Conservation (phyloP, 2,888 invertebrate species). For the Acleris cristana region DNA sequence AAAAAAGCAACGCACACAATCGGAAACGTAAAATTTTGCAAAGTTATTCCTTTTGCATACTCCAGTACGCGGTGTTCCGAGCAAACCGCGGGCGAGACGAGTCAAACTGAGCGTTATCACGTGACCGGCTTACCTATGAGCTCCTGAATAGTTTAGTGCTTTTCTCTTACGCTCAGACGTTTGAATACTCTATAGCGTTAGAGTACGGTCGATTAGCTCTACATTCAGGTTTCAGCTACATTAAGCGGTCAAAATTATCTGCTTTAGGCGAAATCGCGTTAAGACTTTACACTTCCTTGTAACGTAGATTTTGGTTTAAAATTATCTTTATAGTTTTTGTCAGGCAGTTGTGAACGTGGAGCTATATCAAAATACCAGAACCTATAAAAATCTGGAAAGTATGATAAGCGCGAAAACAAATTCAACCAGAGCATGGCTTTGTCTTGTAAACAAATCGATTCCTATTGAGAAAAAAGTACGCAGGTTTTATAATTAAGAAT, state of each 20-base stretch:
- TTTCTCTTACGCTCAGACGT: conserved; percentile 21
- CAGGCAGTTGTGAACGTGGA: too few relatives aligned
- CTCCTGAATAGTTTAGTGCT: conserved; percentile 16
- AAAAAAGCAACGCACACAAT: background rate
- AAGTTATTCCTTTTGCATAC: conserved; percentile 25
- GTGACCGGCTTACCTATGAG: conserved; percentile 30
- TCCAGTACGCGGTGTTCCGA: conserved; percentile 3
- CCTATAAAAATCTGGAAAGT: too few relatives aligned
- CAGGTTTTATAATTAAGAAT: too few relatives aligned
- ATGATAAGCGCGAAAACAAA: too few relatives aligned
- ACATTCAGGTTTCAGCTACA: conserved; percentile 8
- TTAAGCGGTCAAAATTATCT: conserved; percentile 5
- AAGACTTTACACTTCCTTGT: background rate
- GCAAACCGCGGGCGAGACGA: conserved; percentile 31
- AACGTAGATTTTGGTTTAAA: too few relatives aligned
- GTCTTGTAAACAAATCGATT: too few relatives aligned
- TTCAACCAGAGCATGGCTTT: too few relatives aligned
- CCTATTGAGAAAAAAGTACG: too few relatives aligned
- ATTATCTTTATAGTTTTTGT: too few relatives aligned
- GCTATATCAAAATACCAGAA: too few relatives aligned
- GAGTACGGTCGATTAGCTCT: conserved; percentile 8
- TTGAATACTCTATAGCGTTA: conserved; percentile 16
- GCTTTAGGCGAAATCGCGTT: background rate
- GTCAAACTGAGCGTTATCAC: conserved; percentile 35
- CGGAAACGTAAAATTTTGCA: conserved; percentile 8